phyloP scores from a whole-genome alignment of 23 tunicate genomes.

The Botrylloides violaceus region DNA sequence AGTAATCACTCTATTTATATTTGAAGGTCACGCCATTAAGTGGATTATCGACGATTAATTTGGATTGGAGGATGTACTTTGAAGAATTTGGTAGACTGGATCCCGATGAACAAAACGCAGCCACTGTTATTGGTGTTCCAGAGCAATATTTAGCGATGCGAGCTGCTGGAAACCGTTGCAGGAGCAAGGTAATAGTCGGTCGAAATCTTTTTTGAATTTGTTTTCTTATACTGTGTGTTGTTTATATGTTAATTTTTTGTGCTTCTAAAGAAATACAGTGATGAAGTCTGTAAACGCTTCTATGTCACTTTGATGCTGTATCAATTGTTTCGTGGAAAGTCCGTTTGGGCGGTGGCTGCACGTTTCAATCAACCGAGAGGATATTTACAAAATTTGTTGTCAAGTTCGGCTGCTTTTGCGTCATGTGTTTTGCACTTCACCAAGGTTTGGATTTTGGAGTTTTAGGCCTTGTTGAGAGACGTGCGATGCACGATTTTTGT shows the following conservation, averaged over 20 bases:
- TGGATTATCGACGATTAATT: slow-evolving; percentile 20
- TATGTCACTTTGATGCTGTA: slow-evolving; percentile 81
- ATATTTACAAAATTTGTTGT: slow-evolving; percentile 53
- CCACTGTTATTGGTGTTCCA: slow-evolving; percentile 53
- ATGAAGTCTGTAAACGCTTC: slow-evolving; percentile 39
- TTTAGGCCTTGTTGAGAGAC: too few relatives aligned
- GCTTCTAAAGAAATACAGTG: slow-evolving; percentile 49
- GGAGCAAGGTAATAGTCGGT: slow-evolving; percentile 13
- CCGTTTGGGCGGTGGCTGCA: slow-evolving; percentile 78
- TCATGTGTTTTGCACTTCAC: slow-evolving; percentile 68
- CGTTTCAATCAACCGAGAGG: slow-evolving; percentile 76
- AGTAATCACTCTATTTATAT: too few relatives aligned
- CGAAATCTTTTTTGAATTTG: background rate
- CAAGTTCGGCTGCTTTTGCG: slow-evolving; percentile 69
- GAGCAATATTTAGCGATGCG: slow-evolving; percentile 53
- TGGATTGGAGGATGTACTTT: slow-evolving; percentile 68
- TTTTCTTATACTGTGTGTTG: too few relatives aligned
- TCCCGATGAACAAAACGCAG: slow-evolving; percentile 37
- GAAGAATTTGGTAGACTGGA: slow-evolving; percentile 41
- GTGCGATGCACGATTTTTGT: too few relatives aligned
- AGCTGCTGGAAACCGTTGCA: slow-evolving; percentile 45
- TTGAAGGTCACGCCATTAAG: slow-evolving; percentile 84
- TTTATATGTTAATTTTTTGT: too few relatives aligned
- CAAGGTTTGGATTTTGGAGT: slow-evolving; percentile 17
- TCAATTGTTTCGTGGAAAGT: slow-evolving; percentile 60